Evolutionary conservation across 2,113 vertebrate species (phyloP), one percentile per base, ranked within the genome.

Genomic region (Martes martes): DNA sequence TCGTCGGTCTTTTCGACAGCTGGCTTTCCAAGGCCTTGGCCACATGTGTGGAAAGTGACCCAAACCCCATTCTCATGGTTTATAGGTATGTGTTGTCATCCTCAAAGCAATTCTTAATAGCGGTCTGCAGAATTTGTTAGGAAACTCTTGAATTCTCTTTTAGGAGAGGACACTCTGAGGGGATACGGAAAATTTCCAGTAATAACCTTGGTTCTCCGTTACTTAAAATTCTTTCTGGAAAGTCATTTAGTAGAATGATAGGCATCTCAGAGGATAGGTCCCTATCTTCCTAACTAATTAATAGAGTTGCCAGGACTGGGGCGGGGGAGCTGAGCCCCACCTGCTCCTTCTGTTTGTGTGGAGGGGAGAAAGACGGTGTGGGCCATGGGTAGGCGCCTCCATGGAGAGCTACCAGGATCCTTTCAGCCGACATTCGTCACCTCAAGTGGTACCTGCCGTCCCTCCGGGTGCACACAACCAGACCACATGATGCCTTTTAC

Each of bases 381-480:
- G 1, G 31, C 2, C 0, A 21, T 9, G 39, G 24, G 6, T 2
- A 4, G 7, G 74, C 8, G 2, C 26, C 21, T 1, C 23, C 3
- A 0, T 2, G 8, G 15, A 18, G 33, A 26, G 11, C 13, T 6
- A 11, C 33, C 67, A 31, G 61, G 0, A 36, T 31, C 69, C 59
- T 13, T 21, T 52, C 5, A 31, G 63, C 2, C 52, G 67, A 63
- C 39, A 7, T 47, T 31, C 5, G 31, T 19, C 76, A 50, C 50
- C 11, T 50, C 4, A 31, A 36, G 63, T 6, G 26, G 39, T 19
- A 33, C 26, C 16, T 7, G 24, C 1, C 42, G 28, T 28, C 13
- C 23, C 11, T 59, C 28, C 42, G 7, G 71, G 13, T 11, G 10
- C 23, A 0, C 8, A 15, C 4, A 23, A 73, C 59, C 16, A 3